phyloP scores from a whole-genome alignment of 1,140 invertebrate genomes.

The Epicauta chinensis region DNA sequence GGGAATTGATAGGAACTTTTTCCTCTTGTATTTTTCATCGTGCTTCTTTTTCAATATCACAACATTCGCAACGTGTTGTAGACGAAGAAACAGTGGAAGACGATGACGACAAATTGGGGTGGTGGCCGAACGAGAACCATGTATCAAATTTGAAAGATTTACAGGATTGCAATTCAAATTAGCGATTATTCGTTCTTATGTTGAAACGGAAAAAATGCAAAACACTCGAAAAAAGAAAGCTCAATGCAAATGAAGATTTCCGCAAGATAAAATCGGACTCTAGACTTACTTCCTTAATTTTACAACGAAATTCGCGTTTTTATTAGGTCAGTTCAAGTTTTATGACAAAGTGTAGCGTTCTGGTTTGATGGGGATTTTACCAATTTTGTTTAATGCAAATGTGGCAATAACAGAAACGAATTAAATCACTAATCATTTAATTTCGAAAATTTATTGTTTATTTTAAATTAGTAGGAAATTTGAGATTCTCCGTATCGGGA shows the following conservation, averaged over 20 bases:
- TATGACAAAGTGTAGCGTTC: no score
- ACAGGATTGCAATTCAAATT: constrained; percentile 38
- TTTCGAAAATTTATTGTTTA: no score
- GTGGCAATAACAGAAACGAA: no score
- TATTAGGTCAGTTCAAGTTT: constrained; percentile 1
- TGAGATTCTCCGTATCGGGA: no score
- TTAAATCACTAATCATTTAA: no score
- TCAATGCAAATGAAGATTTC: constrained; percentile 25
- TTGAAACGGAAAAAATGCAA: constrained; percentile 22
- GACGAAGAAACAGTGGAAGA: not conserved
- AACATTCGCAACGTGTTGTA: no score
- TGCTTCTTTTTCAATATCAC: not conserved
- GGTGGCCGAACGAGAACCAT: constrained; percentile 21
- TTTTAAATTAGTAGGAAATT: no score
- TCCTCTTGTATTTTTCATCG: constrained; percentile 1
- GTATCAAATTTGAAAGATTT: constrained; percentile 39
- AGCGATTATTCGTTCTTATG: constrained; percentile 29
- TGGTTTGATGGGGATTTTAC: no score
- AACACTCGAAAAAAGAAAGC: constrained; percentile 21
- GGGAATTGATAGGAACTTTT: constrained; percentile 10
- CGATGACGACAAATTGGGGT: not conserved
- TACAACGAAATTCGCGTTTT: constrained; percentile 7
- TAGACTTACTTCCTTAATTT: constrained; percentile 7
- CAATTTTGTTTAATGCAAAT: no score
- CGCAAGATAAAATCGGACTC: constrained; percentile 7